A percentile compares a stretch with the other conserved stretches of the same genome.
Conservation (phyloP, 2,888 invertebrate species). For the Leucozona laternaria region DNA sequence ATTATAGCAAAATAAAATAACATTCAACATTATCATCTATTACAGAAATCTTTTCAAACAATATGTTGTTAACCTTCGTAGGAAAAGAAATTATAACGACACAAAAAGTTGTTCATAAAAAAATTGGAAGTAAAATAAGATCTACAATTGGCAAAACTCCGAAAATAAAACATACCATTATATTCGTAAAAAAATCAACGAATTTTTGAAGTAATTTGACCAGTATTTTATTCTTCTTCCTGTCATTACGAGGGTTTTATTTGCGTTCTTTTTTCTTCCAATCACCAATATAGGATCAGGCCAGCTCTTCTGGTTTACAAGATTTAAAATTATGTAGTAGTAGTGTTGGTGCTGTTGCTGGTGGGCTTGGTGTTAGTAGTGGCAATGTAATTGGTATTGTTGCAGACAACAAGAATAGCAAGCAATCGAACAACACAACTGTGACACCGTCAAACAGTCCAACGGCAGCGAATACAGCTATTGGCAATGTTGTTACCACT, state of each 20-base stretch:
- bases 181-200: no score
- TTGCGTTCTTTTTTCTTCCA: constrained; percentile 73
- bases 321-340: constrained; percentile 76
- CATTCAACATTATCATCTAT: no score
- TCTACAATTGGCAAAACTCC: no score
- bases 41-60: no score
- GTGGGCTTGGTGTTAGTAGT: constrained; percentile 49
- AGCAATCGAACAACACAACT: constrained; percentile 72
- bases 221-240: constrained; percentile 41
- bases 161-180: no score
- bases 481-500: constrained; percentile 45
- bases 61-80: no score
- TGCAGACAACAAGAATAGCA: constrained; percentile 76
- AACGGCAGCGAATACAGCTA: constrained; percentile 60
- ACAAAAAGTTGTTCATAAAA: no score
- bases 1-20: no score
- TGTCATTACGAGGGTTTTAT: constrained; percentile 69
- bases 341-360: constrained; percentile 63
- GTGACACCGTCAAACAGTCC: constrained; percentile 72
- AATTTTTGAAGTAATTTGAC: no score
- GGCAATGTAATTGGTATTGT: constrained; percentile 66
- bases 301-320: constrained; percentile 78
- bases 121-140: no score
- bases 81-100: no score
- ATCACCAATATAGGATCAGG: constrained; percentile 77